Conservation (phyloP, 2,113 vertebrate genomes). For the Tragelaphus imberbis region DNA sequence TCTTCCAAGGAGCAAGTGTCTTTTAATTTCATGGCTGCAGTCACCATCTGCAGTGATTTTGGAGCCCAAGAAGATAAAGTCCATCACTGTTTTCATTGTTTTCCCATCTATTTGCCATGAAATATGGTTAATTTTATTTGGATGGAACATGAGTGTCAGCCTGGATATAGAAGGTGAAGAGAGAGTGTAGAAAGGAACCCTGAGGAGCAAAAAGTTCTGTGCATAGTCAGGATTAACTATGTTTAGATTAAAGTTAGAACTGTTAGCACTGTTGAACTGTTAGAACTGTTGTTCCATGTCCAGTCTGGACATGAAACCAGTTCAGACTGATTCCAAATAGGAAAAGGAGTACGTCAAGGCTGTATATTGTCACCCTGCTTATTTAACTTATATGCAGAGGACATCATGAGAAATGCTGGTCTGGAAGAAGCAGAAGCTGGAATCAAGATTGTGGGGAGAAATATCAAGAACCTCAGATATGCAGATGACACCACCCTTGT, state of each 20-base stretch:
- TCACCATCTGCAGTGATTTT: not conserved
- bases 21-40: not conserved
- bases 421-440: no score
- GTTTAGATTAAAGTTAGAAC: not conserved
- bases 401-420: no score
- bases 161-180: not conserved
- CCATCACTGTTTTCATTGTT: not conserved
- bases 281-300: no score
- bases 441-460: no score
- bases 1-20: not conserved
- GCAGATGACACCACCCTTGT: no score
- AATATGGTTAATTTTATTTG: not conserved
- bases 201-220: not conserved
- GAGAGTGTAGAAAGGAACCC: not conserved
- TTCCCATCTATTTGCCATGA: not conserved
- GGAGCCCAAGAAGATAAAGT: not conserved
- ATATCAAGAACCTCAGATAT: no score
- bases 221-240: not conserved
- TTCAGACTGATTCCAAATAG: no score
- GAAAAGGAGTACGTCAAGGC: no score
- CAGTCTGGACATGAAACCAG: no score
- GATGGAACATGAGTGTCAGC: not conserved
- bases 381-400: no score
- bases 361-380: no score
- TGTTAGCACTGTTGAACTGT: no score